phyloP scores from a whole-genome alignment of 2,888 invertebrate species.

The Acronicta alni region DNA sequence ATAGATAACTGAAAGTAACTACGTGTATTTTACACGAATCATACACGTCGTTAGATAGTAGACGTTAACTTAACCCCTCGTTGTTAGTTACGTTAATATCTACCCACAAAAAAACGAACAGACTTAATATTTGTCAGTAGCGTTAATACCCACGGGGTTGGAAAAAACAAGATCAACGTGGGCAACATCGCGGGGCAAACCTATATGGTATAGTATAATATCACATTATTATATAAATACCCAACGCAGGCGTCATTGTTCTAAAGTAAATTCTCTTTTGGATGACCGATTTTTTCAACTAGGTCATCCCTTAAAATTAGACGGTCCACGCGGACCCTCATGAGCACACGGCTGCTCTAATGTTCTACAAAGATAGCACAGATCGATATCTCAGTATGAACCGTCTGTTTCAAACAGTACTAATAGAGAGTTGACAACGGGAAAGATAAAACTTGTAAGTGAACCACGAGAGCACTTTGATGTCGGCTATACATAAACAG shows the following conservation, averaged over 20 bases:
- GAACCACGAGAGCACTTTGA: constrained; percentile 56
- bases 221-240: constrained; percentile 33
- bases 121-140: too few relatives aligned
- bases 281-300: constrained; percentile 78
- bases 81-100: too few relatives aligned
- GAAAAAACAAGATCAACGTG: too few relatives aligned
- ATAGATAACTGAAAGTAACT: too few relatives aligned
- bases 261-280: constrained; percentile 66
- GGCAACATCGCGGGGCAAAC: too few relatives aligned
- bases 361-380: constrained; percentile 73
- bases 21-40: too few relatives aligned
- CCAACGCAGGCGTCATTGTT: constrained; percentile 34
- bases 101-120: too few relatives aligned
- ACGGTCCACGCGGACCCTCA: constrained; percentile 65
- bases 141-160: too few relatives aligned
- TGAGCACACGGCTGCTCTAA: constrained; percentile 70
- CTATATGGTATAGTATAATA: constrained; percentile 1
- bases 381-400: constrained; percentile 73
- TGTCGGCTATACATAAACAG: constrained; percentile 53
- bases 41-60: too few relatives aligned
- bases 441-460: constrained; percentile 58
- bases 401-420: constrained; percentile 61
- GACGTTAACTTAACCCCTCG: too few relatives aligned
- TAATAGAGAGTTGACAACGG: constrained; percentile 58
- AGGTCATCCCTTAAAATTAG: constrained; percentile 84